Conservation (phyloP, 2,888 invertebrate species). For the Sarcophaga subvicina region DNA sequence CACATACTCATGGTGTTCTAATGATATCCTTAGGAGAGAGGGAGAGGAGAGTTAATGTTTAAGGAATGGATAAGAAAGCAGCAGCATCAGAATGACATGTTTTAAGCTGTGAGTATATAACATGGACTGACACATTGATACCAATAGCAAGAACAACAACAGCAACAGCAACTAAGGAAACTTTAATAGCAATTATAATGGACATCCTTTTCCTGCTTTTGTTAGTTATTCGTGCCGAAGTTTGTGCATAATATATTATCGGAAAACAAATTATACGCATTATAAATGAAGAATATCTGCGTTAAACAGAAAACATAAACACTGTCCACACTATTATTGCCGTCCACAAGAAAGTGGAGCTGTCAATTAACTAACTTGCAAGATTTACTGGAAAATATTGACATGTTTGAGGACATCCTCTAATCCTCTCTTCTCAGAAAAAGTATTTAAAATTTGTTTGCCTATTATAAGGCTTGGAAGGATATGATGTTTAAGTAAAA, state of each 20-base stretch:
- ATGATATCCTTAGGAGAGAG: background rate
- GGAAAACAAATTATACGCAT: conserved; percentile 53
- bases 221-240: too few species aligned
- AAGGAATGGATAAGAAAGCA: background rate
- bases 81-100: background rate
- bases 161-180: background rate
- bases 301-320: conserved; percentile 48
- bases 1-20: background rate
- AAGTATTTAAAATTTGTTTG: too few species aligned
- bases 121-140: conserved; percentile 50
- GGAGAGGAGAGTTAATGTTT: background rate
- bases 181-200: background rate
- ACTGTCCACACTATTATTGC: background rate
- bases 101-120: conserved; percentile 17
- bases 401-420: too few species aligned
- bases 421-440: too few species aligned
- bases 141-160: background rate
- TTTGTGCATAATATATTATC: too few species aligned
- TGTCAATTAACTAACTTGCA: background rate
- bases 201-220: background rate
- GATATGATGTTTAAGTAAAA: too few species aligned
- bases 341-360: background rate
- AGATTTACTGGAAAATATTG: too few species aligned
- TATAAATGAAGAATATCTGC: conserved; percentile 35
- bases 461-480: too few species aligned